Percentiles rank a stretch among this genome's conserved stretches.
These are phyloP conservation scores for Oryzias javanicus DNA, from an alignment of 2,113 vertebrate species.

Conservation along the genomic window DNA sequence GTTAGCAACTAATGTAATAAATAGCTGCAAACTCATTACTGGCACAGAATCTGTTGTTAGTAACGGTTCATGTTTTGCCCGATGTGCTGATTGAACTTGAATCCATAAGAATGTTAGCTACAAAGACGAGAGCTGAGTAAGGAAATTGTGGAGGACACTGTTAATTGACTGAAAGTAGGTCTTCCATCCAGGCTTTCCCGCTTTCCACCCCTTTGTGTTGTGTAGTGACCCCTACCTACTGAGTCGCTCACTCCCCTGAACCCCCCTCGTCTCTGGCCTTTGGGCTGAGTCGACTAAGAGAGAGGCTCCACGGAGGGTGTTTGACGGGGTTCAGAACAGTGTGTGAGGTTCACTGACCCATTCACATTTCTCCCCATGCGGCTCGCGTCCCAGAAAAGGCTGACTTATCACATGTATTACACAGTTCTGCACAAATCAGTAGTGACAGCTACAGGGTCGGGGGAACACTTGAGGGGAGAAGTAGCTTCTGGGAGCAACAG, in stretches of 20 bases:
- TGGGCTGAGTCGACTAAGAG: constrained; percentile 61
- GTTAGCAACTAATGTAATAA: no score
- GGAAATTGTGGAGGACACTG: constrained; percentile 14
- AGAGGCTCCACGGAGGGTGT: constrained; percentile 81
- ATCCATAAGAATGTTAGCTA: not conserved
- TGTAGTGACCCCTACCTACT: constrained; percentile 53
- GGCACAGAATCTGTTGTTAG: no score
- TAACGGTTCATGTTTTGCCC: no score
- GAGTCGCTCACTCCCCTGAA: constrained; percentile 30
- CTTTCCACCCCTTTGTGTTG: constrained; percentile 47
- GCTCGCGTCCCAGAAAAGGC: constrained; percentile 83
- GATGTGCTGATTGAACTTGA: no score
- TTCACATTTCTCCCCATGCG: constrained; percentile 81
- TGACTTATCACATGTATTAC: constrained; percentile 86
- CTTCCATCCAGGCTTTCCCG: constrained; percentile 56
- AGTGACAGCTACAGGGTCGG: constrained; percentile 77
- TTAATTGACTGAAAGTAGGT: constrained; percentile 52
- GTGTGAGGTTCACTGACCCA: constrained; percentile 84
- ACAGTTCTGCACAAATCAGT: constrained; percentile 79
- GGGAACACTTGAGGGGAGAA: constrained; percentile 68
- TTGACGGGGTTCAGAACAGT: constrained; percentile 90
- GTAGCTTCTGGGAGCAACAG: constrained; percentile 45
- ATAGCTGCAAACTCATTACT: no score
- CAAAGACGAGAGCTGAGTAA: constrained; percentile 22
- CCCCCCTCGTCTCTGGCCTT: constrained; percentile 32